A percentile compares a stretch with the other conserved stretches of the same genome.
Conservation (phyloP, 2,113 vertebrate species). For the Thunnus maccoyii region DNA sequence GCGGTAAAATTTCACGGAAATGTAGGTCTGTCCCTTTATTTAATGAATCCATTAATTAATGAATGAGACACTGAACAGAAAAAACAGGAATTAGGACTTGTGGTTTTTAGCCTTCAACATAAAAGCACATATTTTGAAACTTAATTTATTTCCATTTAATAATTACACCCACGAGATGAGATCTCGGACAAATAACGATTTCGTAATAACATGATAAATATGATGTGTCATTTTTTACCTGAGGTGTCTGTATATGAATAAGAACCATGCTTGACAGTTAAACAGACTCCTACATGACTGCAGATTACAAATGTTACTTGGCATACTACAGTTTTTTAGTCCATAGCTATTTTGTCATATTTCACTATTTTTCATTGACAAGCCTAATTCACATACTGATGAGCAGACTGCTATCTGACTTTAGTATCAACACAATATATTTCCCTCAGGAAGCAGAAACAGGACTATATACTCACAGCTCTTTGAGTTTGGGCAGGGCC, state of each 20-base stretch:
- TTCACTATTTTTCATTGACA: constrained; percentile 5
- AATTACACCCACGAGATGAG: neutral
- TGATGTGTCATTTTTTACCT: neutral
- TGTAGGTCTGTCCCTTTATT: neutral
- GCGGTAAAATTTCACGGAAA: neutral
- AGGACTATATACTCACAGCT: constrained; percentile 91
- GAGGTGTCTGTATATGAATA: neutral
- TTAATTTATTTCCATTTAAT: neutral
- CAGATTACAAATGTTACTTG: too few species aligned
- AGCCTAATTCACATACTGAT: neutral
- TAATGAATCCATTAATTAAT: neutral
- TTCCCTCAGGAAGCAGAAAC: neutral
- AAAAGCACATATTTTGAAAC: neutral
- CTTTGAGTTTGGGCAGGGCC: constrained; percentile 93
- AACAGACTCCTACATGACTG: too few species aligned
- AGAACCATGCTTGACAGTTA: too few species aligned
- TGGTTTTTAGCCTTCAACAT: neutral
- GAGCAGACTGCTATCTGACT: neutral
- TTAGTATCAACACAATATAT: constrained; percentile 3
- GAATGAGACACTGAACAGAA: neutral
- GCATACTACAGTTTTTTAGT: neutral
- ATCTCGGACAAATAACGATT: neutral
- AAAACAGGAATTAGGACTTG: neutral
- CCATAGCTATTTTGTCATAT: neutral
- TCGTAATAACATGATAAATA: neutral